A percentile compares a stretch with the other conserved stretches of the same genome.
Evolutionary conservation across 2,888 invertebrate species (phyloP).

Genomic region (Cephonodes hylas): DNA sequence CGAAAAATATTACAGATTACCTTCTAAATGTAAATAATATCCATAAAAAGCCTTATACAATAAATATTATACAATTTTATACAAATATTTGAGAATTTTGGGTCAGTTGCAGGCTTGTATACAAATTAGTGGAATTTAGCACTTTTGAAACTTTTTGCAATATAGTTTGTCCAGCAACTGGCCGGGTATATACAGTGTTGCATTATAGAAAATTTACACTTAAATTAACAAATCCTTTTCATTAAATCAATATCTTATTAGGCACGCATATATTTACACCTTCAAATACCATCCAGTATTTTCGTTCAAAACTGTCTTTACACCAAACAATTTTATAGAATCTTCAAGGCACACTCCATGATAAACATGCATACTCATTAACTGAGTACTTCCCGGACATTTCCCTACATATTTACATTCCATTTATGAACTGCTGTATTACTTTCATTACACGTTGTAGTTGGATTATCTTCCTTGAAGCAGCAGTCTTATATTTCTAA

Average conservation of each 20-base stretch:
- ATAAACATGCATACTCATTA: not conserved
- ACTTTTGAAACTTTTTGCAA: not conserved
- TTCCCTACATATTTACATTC: not conserved
- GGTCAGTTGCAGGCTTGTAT: not conserved
- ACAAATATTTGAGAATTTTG: not conserved
- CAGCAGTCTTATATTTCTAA: not conserved
- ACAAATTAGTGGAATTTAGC: not conserved
- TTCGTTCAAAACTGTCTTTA: not conserved
- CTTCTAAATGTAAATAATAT: conserved; percentile 1
- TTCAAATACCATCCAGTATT: not conserved
- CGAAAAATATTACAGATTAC: not conserved
- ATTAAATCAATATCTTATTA: not conserved
- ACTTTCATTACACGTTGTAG: not conserved
- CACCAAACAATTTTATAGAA: not conserved
- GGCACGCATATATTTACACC: conserved; percentile 14
- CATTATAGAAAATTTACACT: conserved; percentile 6
- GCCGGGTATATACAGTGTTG: not conserved
- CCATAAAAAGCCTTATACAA: not conserved
- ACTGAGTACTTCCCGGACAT: not conserved
- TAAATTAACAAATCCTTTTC: conserved; percentile 2
- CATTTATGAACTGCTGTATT: not conserved
- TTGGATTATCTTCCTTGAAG: not conserved
- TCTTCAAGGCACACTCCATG: conserved; percentile 6
- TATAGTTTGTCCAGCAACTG: not conserved
- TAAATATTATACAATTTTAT: not conserved